phyloP scores from a whole-genome alignment of 2,797 vertebrate genomes.

The Hozukius guyotensis region DNA sequence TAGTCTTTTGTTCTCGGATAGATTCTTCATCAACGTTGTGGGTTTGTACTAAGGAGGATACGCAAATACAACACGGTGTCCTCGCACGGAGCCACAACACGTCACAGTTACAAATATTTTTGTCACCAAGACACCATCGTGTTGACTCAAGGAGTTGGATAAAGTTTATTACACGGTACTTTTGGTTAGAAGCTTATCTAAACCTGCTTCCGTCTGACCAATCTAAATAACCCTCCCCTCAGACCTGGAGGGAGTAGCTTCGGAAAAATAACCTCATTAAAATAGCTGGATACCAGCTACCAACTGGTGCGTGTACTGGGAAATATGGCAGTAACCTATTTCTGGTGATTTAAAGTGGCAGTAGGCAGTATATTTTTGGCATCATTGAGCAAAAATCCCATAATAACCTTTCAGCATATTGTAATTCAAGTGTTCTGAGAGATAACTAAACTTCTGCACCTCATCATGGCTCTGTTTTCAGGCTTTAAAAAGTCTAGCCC shows the following conservation, averaged over 20 bases:
- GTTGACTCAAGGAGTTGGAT: not conserved
- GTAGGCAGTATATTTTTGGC: too few species aligned
- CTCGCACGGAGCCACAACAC: conserved; percentile 1
- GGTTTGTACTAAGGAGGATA: conserved; percentile 26
- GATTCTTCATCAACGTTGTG: conserved; percentile 69
- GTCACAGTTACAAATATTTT: conserved; percentile 15
- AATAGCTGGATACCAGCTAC: not conserved
- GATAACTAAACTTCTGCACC: too few species aligned
- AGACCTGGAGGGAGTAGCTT: not conserved
- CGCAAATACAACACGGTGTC: conserved; percentile 23
- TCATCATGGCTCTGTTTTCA: too few species aligned
- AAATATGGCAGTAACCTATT: not conserved
- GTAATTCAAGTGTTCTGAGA: too few species aligned
- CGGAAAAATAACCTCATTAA: not conserved
- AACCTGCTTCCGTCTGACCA: not conserved
- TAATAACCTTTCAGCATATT: too few species aligned
- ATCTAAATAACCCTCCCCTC: not conserved
- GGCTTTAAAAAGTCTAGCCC: too few species aligned
- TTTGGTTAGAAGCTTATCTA: not conserved
- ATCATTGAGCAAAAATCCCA: too few species aligned
- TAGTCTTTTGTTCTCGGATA: conserved; percentile 66
- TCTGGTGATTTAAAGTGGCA: not conserved
- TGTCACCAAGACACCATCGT: not conserved
- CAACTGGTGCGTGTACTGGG: not conserved
- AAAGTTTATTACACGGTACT: not conserved